Percentiles rank a stretch among this genome's conserved stretches.
Evolutionary conservation across 2,797 vertebrate species (phyloP).

Genomic region (Macropodus opercularis): DNA sequence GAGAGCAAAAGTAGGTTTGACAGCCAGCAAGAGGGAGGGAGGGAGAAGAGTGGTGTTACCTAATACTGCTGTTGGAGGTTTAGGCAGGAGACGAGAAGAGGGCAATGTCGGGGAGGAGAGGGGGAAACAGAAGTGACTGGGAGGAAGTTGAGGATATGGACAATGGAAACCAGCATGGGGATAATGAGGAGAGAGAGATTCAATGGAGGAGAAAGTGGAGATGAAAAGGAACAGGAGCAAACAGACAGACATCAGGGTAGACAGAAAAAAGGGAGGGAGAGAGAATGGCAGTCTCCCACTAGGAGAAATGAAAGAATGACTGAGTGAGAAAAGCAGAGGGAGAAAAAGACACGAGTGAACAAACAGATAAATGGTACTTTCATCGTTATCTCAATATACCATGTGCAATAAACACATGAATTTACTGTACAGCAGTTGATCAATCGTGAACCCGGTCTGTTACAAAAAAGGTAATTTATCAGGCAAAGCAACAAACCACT

Average conservation of each 20-base stretch:
- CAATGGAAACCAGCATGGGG: not conserved
- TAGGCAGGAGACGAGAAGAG: slow-evolving; percentile 4
- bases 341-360: slow-evolving; percentile 17
- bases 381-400: no score
- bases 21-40: slow-evolving; percentile 33
- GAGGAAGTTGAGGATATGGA: not conserved
- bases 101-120: not conserved
- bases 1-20: slow-evolving; percentile 55
- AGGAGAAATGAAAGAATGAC: slow-evolving; percentile 22
- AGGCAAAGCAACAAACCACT: no score
- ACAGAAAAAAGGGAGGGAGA: not conserved
- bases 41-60: slow-evolving; percentile 32
- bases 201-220: not conserved
- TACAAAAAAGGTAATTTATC: no score
- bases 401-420: no score
- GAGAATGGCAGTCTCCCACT: slow-evolving; percentile 25
- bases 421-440: no score
- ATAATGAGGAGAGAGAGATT: not conserved
- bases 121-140: not conserved
- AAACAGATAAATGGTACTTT: no score
- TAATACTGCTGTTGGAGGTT: slow-evolving; percentile 49
- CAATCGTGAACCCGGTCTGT: no score
- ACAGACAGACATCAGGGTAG: slow-evolving; percentile 8
- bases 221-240: not conserved
- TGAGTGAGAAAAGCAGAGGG: slow-evolving; percentile 15